phyloP scores from a whole-genome alignment of 2,797 vertebrate species.

The Myiothlypis chrysogaster region DNA sequence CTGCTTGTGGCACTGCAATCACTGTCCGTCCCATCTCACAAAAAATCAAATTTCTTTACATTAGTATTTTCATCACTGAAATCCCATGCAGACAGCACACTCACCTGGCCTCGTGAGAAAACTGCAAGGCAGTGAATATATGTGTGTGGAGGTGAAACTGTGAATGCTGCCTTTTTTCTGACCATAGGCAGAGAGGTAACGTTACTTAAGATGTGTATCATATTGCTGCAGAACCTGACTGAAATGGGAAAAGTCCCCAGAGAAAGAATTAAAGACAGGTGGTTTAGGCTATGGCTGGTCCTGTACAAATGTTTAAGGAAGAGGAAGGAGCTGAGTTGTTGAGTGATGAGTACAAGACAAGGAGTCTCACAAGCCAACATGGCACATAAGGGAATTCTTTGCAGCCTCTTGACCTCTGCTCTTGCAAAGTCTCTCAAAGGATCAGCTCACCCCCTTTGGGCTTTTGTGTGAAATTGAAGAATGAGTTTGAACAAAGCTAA shows the following conservation, averaged over 20 bases:
- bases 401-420: neutral
- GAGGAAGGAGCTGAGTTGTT: neutral
- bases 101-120: conserved; percentile 51
- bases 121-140: neutral
- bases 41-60: neutral
- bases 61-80: neutral
- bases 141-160: neutral
- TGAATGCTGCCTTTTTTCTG: neutral
- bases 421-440: neutral
- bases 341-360: neutral
- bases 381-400: neutral
- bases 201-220: neutral
- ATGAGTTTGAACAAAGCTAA: neutral
- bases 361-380: neutral
- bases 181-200: neutral
- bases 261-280: neutral
- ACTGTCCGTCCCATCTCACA: neutral
- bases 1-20: neutral
- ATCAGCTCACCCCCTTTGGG: neutral
- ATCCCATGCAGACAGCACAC: conserved; percentile 60
- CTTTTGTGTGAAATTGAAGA: neutral
- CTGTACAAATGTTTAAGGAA: neutral
- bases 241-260: neutral
- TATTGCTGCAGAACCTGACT: neutral
- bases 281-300: neutral